Conservation (phyloP, 2,113 vertebrate species). For the Ivindomyrus marchei region DNA sequence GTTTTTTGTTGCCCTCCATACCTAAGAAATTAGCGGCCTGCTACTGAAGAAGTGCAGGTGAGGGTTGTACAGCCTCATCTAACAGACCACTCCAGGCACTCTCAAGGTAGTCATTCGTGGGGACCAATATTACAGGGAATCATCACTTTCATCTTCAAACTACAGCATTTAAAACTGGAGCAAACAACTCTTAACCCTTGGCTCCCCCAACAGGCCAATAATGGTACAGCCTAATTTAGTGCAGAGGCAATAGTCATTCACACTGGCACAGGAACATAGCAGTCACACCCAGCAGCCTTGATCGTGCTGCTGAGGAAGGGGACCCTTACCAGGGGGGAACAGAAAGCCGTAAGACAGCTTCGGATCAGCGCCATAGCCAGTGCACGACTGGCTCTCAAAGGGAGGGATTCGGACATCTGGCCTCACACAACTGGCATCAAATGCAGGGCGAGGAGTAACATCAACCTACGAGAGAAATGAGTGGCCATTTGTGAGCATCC, state of each 20-base stretch:
- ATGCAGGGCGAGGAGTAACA: slow-evolving; percentile 60
- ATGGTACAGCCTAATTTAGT: background rate
- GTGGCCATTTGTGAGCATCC: too few species aligned
- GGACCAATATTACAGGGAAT: background rate
- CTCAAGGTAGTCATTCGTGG: background rate
- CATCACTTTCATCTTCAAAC: background rate
- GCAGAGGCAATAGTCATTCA: background rate
- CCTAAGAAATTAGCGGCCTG: background rate
- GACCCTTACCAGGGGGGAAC: slow-evolving; percentile 80
- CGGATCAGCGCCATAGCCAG: slow-evolving; percentile 62
- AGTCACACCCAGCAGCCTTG: background rate
- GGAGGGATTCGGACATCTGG: slow-evolving; percentile 75
- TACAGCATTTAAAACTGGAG: background rate
- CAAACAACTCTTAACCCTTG: background rate
- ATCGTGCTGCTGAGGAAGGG: background rate
- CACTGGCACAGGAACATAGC: background rate
- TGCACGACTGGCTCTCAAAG: slow-evolving; percentile 76
- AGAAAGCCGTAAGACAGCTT: slow-evolving; percentile 78
- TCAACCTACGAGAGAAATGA: slow-evolving; percentile 62
- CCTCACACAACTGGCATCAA: slow-evolving; percentile 67
- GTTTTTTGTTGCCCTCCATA: background rate
- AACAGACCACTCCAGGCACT: background rate
- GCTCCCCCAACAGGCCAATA: background rate
- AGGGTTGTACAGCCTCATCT: background rate
- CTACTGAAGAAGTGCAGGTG: background rate